Conservation (phyloP, 2,888 invertebrate species). For the Lordiphosa andalusiaca region DNA sequence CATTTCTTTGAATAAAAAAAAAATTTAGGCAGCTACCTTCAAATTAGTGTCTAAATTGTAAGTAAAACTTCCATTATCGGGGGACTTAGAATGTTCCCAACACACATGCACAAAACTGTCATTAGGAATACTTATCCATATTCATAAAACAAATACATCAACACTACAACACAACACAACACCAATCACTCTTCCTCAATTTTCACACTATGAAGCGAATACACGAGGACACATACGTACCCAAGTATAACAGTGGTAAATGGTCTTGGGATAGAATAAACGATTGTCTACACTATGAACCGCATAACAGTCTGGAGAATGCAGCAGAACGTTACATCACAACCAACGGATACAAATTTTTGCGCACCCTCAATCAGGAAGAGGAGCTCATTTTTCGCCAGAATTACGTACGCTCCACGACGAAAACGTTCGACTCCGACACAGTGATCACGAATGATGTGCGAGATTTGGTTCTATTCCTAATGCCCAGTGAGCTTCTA, state of each 20-base stretch:
- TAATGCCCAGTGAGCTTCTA: slow-evolving; percentile 71
- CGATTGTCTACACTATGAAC: slow-evolving; percentile 61
- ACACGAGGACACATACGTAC: slow-evolving; percentile 60
- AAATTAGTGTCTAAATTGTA: too few relatives aligned
- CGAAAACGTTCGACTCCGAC: slow-evolving; percentile 63
- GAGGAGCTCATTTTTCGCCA: slow-evolving; percentile 77
- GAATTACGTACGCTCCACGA: slow-evolving; percentile 60
- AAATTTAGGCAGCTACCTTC: too few relatives aligned
- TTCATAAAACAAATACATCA: too few relatives aligned
- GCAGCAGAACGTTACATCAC: slow-evolving; percentile 47
- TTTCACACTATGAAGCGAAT: slow-evolving; percentile 63
- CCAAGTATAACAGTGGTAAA: slow-evolving; percentile 69
- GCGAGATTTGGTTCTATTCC: slow-evolving; percentile 75
- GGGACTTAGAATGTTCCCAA: too few relatives aligned
- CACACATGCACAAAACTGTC: too few relatives aligned
- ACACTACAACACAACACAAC: too few relatives aligned
- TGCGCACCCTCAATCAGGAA: slow-evolving; percentile 65
- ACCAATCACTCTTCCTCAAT: too few relatives aligned
- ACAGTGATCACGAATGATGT: slow-evolving; percentile 76
- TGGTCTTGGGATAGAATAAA: slow-evolving; percentile 72
- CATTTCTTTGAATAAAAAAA: too few relatives aligned
- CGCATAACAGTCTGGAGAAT: slow-evolving; percentile 37
- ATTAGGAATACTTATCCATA: too few relatives aligned
- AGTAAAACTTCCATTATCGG: too few relatives aligned
- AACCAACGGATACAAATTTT: slow-evolving; percentile 69